Evolutionary conservation across 2,888 invertebrate species (phyloP), one percentile per base, ranked within the genome.

Genomic region (Tortrix viridana): DNA sequence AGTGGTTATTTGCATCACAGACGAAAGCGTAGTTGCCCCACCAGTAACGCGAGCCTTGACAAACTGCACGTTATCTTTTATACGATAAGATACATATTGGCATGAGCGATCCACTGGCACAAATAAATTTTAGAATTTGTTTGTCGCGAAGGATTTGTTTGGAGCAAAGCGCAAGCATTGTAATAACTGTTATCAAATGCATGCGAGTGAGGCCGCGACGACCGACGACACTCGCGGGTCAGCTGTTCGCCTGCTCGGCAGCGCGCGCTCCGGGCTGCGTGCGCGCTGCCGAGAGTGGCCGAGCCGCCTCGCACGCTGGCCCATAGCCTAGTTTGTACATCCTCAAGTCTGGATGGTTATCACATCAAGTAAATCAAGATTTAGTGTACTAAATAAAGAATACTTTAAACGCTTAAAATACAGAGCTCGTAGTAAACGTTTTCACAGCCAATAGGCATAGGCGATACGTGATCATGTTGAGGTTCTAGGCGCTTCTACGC

Each of bases 131-230:
- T 26, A 32, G 49, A 55, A 5, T 55, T 32, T 22, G 38, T 22
- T 48, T 5, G 49, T 23, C 46, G 50, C 12, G 18, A 22, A 20
- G n/a, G 22, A 20, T 22, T 18, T 47, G 5, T 14, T 22, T 22
- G 22, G 12, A 14, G 14, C 32, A 22, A 59, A 46, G 22, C n/a
- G 14, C 43, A 49, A 70, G 64, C 66, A 59, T 60, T 43, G 48
- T 75, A 76, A 75, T 77, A 72, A 73, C 74, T 67, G 77, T 78
- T 74, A 79, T 79, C 74, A 72, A 71, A 74, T 66, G 70, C 67
- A 74, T 12, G 32, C 7, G 68, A 73, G 72, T 71, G 74, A 3
- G 32, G 32, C 32, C 9, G 9, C 32, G 32, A 3, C 32, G 26
- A 26, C 26, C 1, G 1, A 7, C 32, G 32, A 12, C 74, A 74